A percentile compares a stretch with the other conserved stretches of the same genome.
These are phyloP conservation scores for Calameuta idolon DNA, from an alignment of 2,888 invertebrate species.

Conservation along the genomic window DNA sequence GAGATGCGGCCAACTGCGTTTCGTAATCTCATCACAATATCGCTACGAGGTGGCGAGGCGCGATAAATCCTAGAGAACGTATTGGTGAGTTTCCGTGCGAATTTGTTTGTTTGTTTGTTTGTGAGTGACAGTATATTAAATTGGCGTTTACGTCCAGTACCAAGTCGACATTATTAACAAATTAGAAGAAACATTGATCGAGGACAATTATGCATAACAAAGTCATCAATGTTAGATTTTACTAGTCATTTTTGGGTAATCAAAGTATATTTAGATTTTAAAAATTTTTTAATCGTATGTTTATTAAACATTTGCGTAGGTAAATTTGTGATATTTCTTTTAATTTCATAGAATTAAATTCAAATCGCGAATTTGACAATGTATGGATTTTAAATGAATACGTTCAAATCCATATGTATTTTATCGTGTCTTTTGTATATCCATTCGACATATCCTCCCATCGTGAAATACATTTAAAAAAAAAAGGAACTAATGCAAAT, in stretches of 20 bases:
- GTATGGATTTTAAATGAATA: neutral
- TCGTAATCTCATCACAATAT: slow-evolving; percentile 79
- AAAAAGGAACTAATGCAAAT: neutral
- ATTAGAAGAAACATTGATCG: neutral
- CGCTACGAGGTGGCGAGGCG: slow-evolving; percentile 63
- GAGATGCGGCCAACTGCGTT: slow-evolving; percentile 75
- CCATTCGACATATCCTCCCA: neutral
- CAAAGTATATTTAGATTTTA: neutral
- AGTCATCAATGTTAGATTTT: neutral
- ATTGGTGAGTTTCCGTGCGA: neutral
- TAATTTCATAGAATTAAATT: neutral
- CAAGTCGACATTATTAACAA: neutral
- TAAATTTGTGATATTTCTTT: neutral
- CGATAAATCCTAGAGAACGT: slow-evolving; percentile 52
- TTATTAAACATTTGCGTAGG: neutral
- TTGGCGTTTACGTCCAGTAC: neutral
- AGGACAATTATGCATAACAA: neutral
- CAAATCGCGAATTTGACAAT: neutral
- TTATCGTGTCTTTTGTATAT: neutral
- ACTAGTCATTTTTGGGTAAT: neutral
- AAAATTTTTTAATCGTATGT: neutral
- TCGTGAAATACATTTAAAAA: neutral
- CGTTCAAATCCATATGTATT: neutral
- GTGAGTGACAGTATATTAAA: neutral
- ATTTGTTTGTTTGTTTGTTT: neutral